Base-by-base conservation (phyloP, 1,140 invertebrate species). In the Drosophila pallidifrons region DNA sequence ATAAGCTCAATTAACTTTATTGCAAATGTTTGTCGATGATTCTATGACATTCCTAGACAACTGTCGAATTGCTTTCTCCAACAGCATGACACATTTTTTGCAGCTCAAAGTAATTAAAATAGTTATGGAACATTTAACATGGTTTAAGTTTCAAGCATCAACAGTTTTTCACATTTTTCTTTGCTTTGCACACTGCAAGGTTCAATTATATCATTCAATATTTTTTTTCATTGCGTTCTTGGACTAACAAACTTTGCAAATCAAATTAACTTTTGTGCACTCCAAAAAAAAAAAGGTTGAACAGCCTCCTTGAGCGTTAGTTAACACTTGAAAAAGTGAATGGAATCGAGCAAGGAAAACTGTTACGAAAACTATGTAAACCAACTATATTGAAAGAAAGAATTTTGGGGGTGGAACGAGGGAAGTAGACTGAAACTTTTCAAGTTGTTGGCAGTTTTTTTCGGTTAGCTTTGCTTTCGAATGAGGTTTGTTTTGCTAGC, bases 381-480 rank as follows among this genome's bases (percentile, higher is more conserved):
- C 60, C 61, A 61, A 52, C 51, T 32, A 67, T 71, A 75, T 71
- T 20, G 10, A 30, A n/a, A 32, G 32, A 38, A 75, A 64, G 70
- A 20, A 52, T 47, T 63, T 58, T 38, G 70, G 38, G 15, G 8
- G 35, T 11, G 35, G 35, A 43, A 13, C 41, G 11, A 38, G 6
- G 35, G 6, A 10, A 38, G 35, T 7, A 5, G 46, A 46, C 38
- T 28, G 38, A 81, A 77, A 68, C 63, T 77, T 66, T 54, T 58
- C 57, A 57, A 76, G 58, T 59, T 75, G 25, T 49, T 28, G 15
- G 35, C 52, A 60, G 52, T 75, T 68, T 80, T 25, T 69, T 70
- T 46, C 30, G 49, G 75, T 81, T 77, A 60, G 58, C 59, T 77
- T 63, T 81, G 73, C 60, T 57, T 61, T 63, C 57, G 30, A 81